These are phyloP conservation scores for Corythornis cristatus DNA, from an alignment of 2,113 vertebrate genomes.

Conservation along the genomic window DNA sequence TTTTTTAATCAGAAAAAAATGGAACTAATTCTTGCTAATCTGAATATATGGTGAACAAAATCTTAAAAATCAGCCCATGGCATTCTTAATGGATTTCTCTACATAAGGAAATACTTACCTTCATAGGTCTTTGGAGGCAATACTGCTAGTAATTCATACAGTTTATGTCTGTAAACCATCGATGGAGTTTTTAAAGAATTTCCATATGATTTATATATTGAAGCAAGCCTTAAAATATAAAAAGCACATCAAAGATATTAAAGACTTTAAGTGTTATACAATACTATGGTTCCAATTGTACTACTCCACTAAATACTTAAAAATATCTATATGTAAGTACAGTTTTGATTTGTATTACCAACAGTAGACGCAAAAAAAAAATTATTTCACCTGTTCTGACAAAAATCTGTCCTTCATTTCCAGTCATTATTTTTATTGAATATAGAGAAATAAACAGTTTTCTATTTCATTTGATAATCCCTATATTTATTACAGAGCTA, in stretches of 20 bases:
- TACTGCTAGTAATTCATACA: constrained; percentile 88
- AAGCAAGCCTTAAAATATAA: constrained; percentile 81
- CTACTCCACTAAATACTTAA: neutral
- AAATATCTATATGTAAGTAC: neutral
- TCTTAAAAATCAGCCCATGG: neutral
- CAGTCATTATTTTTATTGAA: neutral
- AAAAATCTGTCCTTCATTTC: neutral
- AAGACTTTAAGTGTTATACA: neutral
- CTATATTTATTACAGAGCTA: neutral
- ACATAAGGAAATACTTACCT: constrained; percentile 76
- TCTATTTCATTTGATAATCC: neutral
- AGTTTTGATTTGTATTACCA: neutral
- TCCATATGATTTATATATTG: constrained; percentile 84
- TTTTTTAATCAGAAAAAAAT: neutral
- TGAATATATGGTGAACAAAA: neutral
- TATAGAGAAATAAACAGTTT: neutral
- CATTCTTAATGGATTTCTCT: neutral
- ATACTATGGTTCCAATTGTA: neutral
- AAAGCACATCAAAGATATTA: neutral
- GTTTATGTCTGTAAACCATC: constrained; percentile 83
- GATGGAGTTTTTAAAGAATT: constrained; percentile 80
- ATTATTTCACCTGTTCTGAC: neutral
- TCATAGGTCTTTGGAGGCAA: constrained; percentile 87
- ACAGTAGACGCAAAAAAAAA: neutral
- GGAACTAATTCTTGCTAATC: neutral